These are phyloP conservation scores for Drosophila limbata DNA, from an alignment of 2,888 invertebrate genomes.

Conservation along the genomic window DNA sequence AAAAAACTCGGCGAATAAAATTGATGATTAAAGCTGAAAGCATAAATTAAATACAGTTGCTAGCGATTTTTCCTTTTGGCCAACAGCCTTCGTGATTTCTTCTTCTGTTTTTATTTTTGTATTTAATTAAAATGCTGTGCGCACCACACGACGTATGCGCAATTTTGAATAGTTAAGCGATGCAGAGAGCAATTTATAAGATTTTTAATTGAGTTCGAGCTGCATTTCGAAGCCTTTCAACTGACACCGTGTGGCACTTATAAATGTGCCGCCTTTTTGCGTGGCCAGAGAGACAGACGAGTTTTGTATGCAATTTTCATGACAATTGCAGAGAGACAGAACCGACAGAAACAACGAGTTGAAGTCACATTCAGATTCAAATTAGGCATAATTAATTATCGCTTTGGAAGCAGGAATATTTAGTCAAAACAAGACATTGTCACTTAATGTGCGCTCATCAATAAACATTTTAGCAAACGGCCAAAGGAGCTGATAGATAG, in stretches of 20 bases:
- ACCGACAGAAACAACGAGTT: background rate
- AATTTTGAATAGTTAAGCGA: conserved; percentile 44
- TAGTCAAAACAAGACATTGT: conserved; percentile 66
- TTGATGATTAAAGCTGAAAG: conserved; percentile 38
- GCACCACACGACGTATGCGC: conserved; percentile 56
- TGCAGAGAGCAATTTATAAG: conserved; percentile 47
- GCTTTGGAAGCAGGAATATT: conserved; percentile 48
- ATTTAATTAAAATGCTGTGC: conserved; percentile 52
- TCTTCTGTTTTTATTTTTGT: conserved; percentile 11
- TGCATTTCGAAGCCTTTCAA: conserved; percentile 43
- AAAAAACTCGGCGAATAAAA: conserved; percentile 19
- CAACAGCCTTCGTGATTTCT: conserved; percentile 33
- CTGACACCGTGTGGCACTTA: conserved; percentile 27
- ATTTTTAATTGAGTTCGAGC: conserved; percentile 43
- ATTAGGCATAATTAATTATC: conserved; percentile 55
- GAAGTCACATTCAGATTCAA: conserved; percentile 53
- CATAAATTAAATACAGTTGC: conserved; percentile 47
- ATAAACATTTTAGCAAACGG: conserved; percentile 37
- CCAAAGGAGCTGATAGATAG: conserved; percentile 40
- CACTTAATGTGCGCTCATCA: conserved; percentile 64
- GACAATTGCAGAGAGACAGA: conserved; percentile 41
- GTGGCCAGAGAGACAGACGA: conserved; percentile 11
- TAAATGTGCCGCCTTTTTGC: conserved; percentile 30
- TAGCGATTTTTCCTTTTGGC: conserved; percentile 37
- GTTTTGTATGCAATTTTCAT: conserved; percentile 38